Base-by-base conservation (phyloP, 2,797 vertebrate species). In the Darevskia nairensis region DNA sequence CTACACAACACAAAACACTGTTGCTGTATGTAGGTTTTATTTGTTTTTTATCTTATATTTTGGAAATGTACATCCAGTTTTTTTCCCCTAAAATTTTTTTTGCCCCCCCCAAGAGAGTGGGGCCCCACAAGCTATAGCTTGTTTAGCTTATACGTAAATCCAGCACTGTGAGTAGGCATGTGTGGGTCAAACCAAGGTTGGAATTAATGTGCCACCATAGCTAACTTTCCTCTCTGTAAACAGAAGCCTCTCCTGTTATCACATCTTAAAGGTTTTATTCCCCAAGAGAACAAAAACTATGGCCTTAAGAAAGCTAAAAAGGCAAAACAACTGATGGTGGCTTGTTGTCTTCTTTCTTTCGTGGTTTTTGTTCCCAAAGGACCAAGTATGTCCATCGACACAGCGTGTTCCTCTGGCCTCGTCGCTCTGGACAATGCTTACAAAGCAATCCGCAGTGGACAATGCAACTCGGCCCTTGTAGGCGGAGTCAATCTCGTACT, bases 401-500 rank as follows among this genome's bases (percentile, higher is more conserved):
- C 99, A 0, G 99, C 99, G 35, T 99, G 99, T 95, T 99, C 99
- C 74, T 99, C 99, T 88, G 98, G 98, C 94, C 96, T 99, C 9
- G 55, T 98, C 32, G 98, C 98, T 66, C 91, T 99, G 92, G 98
- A 99, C 93, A 98, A 94, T 0, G 99, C 98, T 89, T 99, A 97
- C 91, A 97, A 98, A 8, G 98, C 98, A 90, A 98, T 99, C 81
- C 93, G 91, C 27, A 95, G 96, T 0, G 98, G 98, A 27, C 94
- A 92, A 2, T 99, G 98, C 92, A 96, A 98, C 0, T 93, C 98
- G 0, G 99, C 99, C 64, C 91, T 99, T 0, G 98, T 99, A 23
- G 98, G 98, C 0, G 99, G 99, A 44, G 98, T 99, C 90, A 99
- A 98, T 90, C 0, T 99, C 79, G 91, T 99, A 78, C 97, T 99